Evolutionary conservation across 2,888 invertebrate species (phyloP).

Genomic region (Diarsia mendica): DNA sequence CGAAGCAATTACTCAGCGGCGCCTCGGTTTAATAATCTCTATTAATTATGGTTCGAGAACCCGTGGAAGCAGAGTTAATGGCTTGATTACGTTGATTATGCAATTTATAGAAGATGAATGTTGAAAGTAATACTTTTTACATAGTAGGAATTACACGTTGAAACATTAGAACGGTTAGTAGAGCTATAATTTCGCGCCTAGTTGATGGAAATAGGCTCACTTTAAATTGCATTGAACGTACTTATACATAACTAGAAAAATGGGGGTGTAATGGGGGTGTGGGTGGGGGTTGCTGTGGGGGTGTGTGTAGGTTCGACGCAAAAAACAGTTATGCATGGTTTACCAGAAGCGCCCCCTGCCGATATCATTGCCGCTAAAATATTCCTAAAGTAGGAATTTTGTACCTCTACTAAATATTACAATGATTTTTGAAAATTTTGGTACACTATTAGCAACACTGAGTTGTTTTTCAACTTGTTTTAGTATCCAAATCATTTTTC

Average conservation of each 20-base stretch:
- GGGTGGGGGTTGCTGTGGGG: no score
- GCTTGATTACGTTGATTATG: not conserved
- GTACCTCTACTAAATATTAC: not conserved
- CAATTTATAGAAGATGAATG: not conserved
- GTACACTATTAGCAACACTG: not conserved
- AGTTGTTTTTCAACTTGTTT: not conserved
- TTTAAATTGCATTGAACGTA: not conserved
- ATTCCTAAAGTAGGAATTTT: not conserved
- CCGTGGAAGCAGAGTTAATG: not conserved
- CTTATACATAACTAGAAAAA: not conserved
- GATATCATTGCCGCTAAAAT: not conserved
- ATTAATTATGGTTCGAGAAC: not conserved
- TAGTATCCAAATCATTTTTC: no score
- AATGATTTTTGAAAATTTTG: not conserved
- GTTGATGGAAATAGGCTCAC: not conserved
- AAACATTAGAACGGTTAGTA: not conserved
- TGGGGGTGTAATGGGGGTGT: not conserved
- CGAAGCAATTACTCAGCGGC: constrained; percentile 54
- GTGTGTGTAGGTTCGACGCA: no score
- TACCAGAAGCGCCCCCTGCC: not conserved
- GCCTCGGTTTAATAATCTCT: constrained; percentile 32
- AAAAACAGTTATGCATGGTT: not conserved
- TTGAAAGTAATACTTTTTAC: not conserved
- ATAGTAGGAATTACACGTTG: not conserved
- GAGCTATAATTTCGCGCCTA: not conserved